Evolutionary conservation across 23 tunicate genomes (phyloP), one percentile per base, ranked within the genome.

Genomic region (Ascidia mentula): DNA sequence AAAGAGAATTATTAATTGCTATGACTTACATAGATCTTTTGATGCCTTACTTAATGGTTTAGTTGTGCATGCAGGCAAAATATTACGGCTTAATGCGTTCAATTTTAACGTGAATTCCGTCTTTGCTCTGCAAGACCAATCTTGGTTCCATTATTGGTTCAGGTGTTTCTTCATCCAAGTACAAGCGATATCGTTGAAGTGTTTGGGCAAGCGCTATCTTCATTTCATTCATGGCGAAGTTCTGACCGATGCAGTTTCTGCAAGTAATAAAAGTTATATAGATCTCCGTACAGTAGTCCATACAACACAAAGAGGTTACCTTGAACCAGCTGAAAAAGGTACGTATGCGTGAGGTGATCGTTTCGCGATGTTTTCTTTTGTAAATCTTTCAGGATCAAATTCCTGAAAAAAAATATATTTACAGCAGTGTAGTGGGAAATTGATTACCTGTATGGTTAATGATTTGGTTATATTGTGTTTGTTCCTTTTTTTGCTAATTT

Each of bases 161-260:
- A 28, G 95, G 95, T 9, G 78, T 78, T 36, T 78, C 82, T 17
- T 79, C 79, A 59, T 89, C 85, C 69, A 89, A 12, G 34, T 75
- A 72, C 20, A 89, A 46, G 13, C 78, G 70, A 36, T 73, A 89
- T 20, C 59, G 38, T 30, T 75, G 38, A 26, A 89, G 60, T 6
- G 80, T 80, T 59, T 85, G 82, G 4, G 95, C 80, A 15, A 89
- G 35, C 12, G 35, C 71, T 4, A 84, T 77, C 72, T 89, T 89
- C 95, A 89, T 89, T 69, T 89, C 95, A 46, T 89, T 89, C 88
- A 89, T 89, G 32, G 95, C 95, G 61, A 89, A 89, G 82, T 89
- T 89, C 40, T 83, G 95, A 0, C 95, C 95, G 70, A 89, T 89
- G 88, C 95, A 89, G 72, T 89, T 89, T 31, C 87, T 84, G 69